phyloP scores from a whole-genome alignment of 2,888 invertebrate genomes.

The Campoletis raptor region DNA sequence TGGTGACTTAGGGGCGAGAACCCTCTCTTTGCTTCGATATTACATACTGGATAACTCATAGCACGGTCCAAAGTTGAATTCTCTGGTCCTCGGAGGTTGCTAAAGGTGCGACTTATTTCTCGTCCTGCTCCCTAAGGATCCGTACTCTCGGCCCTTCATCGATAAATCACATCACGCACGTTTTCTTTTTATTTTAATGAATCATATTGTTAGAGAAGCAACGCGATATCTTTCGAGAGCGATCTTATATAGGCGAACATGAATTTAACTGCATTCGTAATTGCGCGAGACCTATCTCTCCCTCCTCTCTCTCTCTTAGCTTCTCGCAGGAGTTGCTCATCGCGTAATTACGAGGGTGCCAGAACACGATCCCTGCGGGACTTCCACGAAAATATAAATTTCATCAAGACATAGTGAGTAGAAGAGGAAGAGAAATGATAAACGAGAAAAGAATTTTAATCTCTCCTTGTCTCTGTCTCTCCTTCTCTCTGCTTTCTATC shows the following conservation, averaged over 20 bases:
- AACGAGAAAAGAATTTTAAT: slow-evolving; percentile 54
- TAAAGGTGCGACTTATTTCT: slow-evolving; percentile 2
- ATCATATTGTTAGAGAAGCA: slow-evolving; percentile 47
- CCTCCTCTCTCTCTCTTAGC: background rate
- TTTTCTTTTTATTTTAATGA: slow-evolving; percentile 49
- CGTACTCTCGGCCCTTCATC: slow-evolving; percentile 4
- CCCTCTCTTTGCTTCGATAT: slow-evolving; percentile 10
- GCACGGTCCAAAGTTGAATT: slow-evolving; percentile 3
- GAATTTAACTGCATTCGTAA: slow-evolving; percentile 47
- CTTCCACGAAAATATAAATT: slow-evolving; percentile 69
- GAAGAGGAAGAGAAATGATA: slow-evolving; percentile 34
- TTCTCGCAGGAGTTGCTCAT: slow-evolving; percentile 4
- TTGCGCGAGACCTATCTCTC: slow-evolving; percentile 35
- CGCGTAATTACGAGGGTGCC: slow-evolving; percentile 65
- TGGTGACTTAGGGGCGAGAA: slow-evolving; percentile 1
- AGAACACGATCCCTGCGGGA: slow-evolving; percentile 40
- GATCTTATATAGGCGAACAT: slow-evolving; percentile 25
- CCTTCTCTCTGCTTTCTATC: slow-evolving; percentile 39
- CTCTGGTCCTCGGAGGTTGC: slow-evolving; percentile 15
- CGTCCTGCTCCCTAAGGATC: slow-evolving; percentile 30
- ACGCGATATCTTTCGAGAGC: slow-evolving; percentile 15
- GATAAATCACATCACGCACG: slow-evolving; percentile 51
- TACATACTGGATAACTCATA: slow-evolving; percentile 18
- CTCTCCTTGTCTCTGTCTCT: slow-evolving; percentile 45
- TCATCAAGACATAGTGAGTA: slow-evolving; percentile 47